phyloP scores from a whole-genome alignment of 2,113 vertebrate species.

The Carassius carassius region DNA sequence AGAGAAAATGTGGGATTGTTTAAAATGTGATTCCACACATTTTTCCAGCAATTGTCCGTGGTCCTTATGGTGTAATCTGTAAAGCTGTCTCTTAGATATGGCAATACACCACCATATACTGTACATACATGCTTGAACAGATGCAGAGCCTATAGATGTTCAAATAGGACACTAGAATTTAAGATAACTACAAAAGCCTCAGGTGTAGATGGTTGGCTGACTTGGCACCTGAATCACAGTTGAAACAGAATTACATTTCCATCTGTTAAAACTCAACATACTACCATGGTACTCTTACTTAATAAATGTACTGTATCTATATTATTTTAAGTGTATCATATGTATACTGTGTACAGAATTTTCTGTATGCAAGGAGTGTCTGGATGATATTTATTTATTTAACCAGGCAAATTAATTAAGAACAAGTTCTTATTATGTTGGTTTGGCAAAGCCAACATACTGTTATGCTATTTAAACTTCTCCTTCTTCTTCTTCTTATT shows the following conservation, averaged over 20 bases:
- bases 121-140: background rate
- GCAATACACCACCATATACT: conserved; percentile 17
- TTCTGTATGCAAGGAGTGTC: too few species aligned
- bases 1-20: conserved; percentile 39
- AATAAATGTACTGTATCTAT: too few species aligned
- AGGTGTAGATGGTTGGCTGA: background rate
- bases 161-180: background rate
- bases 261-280: background rate
- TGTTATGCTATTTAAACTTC: too few species aligned
- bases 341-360: too few species aligned
- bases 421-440: too few species aligned
- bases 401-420: too few species aligned
- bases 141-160: background rate
- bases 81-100: conserved; percentile 46
- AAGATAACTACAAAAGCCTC: background rate
- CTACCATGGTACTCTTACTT: background rate
- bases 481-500: too few species aligned
- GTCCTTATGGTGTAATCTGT: conserved; percentile 61
- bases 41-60: conserved; percentile 48
- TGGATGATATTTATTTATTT: too few species aligned
- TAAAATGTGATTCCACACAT: conserved; percentile 63
- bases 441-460: too few species aligned
- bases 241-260: background rate
- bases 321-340: too few species aligned
- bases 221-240: too few species aligned